Percentiles rank a stretch among this genome's conserved stretches.
Evolutionary conservation across 2,888 invertebrate genomes (phyloP).

Genomic region (Nomada fucata): DNA sequence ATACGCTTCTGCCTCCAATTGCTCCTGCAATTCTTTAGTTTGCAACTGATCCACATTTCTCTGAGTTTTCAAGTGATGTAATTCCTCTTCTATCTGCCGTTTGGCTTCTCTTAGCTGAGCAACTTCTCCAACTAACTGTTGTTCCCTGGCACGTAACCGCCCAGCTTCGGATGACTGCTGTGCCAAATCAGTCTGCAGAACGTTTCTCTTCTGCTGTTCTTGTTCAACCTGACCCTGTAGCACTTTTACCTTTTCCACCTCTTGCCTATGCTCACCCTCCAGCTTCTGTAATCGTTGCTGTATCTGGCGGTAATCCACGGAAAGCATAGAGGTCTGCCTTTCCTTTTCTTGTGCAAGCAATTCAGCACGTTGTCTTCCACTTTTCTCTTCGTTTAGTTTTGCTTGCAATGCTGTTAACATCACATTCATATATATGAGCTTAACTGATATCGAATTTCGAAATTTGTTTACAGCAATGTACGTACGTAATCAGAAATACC

Average conservation of each 20-base stretch:
- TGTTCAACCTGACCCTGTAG: conserved; percentile 95
- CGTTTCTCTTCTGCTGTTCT: conserved; percentile 93
- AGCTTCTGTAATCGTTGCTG: conserved; percentile 95
- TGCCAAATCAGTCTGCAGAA: conserved; percentile 92
- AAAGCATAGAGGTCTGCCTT: conserved; percentile 96
- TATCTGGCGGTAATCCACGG: conserved; percentile 97
- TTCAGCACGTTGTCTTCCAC: conserved; percentile 93
- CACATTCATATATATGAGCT: conserved; percentile 30
- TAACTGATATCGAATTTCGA: not conserved
- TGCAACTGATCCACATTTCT: conserved; percentile 89
- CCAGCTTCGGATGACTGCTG: conserved; percentile 89
- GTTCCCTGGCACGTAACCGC: conserved; percentile 89
- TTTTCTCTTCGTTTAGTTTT: conserved; percentile 96
- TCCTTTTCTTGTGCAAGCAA: conserved; percentile 95
- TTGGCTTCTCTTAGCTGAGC: conserved; percentile 88
- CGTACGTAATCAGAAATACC: conserved; percentile 62
- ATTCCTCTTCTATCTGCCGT: conserved; percentile 90
- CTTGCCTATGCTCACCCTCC: conserved; percentile 96
- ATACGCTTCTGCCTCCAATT: conserved; percentile 97
- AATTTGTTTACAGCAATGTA: conserved; percentile 15
- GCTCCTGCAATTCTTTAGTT: conserved; percentile 97
- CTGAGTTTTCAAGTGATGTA: conserved; percentile 89
- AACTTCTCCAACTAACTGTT: conserved; percentile 89
- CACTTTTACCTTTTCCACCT: conserved; percentile 92
- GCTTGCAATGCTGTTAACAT: conserved; percentile 91